These are phyloP conservation scores for western clawed frog (Xenopus tropicalis) DNA, from an alignment of 2,113 vertebrate genomes.

Conservation along the genomic window DNA sequence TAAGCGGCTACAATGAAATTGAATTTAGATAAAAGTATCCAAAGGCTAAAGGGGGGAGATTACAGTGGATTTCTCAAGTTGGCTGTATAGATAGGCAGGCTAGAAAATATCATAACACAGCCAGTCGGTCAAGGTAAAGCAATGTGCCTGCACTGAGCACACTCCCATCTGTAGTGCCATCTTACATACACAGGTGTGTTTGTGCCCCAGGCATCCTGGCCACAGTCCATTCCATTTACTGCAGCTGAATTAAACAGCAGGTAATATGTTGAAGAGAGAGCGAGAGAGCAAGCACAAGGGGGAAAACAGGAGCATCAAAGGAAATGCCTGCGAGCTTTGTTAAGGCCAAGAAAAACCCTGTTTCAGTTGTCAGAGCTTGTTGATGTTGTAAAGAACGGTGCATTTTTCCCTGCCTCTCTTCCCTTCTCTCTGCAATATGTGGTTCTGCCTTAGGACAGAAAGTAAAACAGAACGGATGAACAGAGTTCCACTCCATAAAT, in stretches of 20 bases:
- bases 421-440: conserved; percentile 76
- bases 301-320: conserved; percentile 82
- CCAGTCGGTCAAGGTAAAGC: conserved; percentile 1
- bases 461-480: conserved; percentile 92
- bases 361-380: conserved; percentile 99
- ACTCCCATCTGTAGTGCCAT: conserved; percentile 53
- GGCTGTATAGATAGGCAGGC: neutral
- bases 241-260: conserved; percentile 98
- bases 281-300: conserved; percentile 25
- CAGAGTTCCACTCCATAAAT: conserved; percentile 96
- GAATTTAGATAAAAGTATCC: too few relatives aligned
- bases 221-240: conserved; percentile 95
- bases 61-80: too few relatives aligned
- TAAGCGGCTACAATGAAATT: too few relatives aligned
- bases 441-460: conserved; percentile 97
- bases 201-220: conserved; percentile 95
- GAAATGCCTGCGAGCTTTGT: conserved; percentile 92
- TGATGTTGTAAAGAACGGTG: conserved; percentile 83
- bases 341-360: conserved; percentile 91
- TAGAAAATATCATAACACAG: neutral
- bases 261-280: conserved; percentile 88
- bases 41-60: too few relatives aligned
- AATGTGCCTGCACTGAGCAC: conserved; percentile 5
- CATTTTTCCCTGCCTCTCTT: conserved; percentile 55
- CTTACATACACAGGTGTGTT: conserved; percentile 98